These are phyloP conservation scores for Rotaria magnacalcarata DNA, from an alignment of 2,888 invertebrate species.

Conservation along the genomic window DNA sequence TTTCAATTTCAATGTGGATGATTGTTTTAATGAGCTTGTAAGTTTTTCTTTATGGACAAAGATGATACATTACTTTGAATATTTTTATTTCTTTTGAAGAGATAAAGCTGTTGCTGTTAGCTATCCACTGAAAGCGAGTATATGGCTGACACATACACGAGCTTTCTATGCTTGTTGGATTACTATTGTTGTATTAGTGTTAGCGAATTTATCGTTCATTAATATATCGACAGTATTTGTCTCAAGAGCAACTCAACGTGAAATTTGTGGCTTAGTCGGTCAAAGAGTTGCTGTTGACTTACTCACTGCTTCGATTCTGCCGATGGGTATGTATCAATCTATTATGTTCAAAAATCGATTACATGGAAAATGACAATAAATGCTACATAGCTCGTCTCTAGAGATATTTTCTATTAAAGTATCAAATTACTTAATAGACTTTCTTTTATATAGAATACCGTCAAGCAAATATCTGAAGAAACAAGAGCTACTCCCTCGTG, in stretches of 20 bases:
- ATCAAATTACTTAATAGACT: background rate
- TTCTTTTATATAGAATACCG: too few relatives aligned
- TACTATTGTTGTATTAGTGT: background rate
- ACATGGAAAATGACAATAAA: background rate
- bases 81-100: background rate
- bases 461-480: too few relatives aligned
- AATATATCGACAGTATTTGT: background rate
- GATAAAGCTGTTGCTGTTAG: slow-evolving; percentile 14
- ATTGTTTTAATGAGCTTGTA: slow-evolving; percentile 13
- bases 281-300: background rate
- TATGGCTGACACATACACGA: background rate
- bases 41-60: background rate
- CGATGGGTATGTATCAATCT: background rate
- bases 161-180: background rate
- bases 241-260: background rate
- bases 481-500: too few relatives aligned
- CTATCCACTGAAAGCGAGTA: background rate
- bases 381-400: background rate
- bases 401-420: background rate
- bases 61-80: background rate
- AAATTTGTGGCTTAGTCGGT: background rate
- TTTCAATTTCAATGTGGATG: background rate
- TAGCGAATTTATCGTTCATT: background rate
- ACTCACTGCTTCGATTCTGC: background rate
- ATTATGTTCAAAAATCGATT: too few relatives aligned